Conservation (phyloP, 2,888 invertebrate species). For the Cryptus armator region DNA sequence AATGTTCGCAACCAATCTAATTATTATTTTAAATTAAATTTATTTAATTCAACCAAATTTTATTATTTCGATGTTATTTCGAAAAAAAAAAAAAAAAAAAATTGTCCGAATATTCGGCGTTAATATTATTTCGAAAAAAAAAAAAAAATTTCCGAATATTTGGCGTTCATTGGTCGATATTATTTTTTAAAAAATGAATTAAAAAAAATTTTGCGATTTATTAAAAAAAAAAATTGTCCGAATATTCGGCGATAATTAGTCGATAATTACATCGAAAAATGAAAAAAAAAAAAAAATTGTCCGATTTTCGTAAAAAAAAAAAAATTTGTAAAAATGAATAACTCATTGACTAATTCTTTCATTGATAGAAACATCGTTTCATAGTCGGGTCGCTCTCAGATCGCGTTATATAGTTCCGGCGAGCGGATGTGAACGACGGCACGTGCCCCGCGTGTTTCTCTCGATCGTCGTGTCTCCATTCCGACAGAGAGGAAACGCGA, state of each 20-base stretch:
- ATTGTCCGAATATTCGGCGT: background rate
- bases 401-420: conserved; percentile 46
- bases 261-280: background rate
- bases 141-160: too few species aligned
- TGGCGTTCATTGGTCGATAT: too few species aligned
- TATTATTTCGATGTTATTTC: too few species aligned
- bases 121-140: background rate
- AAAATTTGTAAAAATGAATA: background rate
- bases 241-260: too few species aligned
- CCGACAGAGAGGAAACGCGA: conserved; percentile 28
- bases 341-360: conserved; percentile 15
- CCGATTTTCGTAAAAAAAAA: background rate
- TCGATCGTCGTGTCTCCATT: conserved; percentile 35
- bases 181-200: too few species aligned
- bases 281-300: background rate
- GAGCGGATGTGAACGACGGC: conserved; percentile 60
- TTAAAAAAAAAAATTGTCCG: too few species aligned
- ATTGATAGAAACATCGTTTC: conserved; percentile 12
- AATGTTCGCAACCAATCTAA: background rate
- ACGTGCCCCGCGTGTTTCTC: conserved; percentile 56
- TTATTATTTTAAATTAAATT: background rate
- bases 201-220: too few species aligned
- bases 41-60: conserved; percentile 9
- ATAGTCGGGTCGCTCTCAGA: conserved; percentile 24
- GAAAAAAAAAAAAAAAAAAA: too few species aligned